Evolutionary conservation across 2,888 invertebrate species (phyloP).

Genomic region (Pterostichus niger): DNA sequence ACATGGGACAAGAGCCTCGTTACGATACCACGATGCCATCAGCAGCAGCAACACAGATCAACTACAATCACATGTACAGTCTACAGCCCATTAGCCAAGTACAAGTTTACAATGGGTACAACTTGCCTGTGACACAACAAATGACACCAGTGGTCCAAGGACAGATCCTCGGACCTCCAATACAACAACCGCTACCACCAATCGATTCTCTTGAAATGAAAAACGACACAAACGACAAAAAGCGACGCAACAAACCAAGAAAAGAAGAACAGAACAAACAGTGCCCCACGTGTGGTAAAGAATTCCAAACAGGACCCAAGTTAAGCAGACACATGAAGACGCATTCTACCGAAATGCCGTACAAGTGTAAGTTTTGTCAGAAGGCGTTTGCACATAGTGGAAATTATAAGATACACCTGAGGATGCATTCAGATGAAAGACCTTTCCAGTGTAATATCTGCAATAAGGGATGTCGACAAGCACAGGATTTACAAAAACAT

Average conservation of each 20-base stretch:
- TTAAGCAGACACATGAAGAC: slow-evolving; percentile 76
- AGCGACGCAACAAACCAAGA: slow-evolving; percentile 47
- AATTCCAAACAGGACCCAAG: slow-evolving; percentile 75
- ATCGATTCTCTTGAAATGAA: slow-evolving; percentile 55
- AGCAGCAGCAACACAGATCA: slow-evolving; percentile 71
- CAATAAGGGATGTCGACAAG: slow-evolving; percentile 76
- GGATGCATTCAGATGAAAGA: slow-evolving; percentile 74
- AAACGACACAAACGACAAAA: slow-evolving; percentile 37
- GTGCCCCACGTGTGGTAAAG: slow-evolving; percentile 75
- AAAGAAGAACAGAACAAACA: slow-evolving; percentile 72
- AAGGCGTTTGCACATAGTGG: slow-evolving; percentile 77
- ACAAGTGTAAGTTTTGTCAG: slow-evolving; percentile 76
- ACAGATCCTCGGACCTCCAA: slow-evolving; percentile 67
- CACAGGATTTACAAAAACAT: slow-evolving; percentile 78
- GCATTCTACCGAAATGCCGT: slow-evolving; percentile 76
- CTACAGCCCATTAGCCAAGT: slow-evolving; percentile 73
- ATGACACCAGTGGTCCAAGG: slow-evolving; percentile 68
- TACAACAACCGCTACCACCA: slow-evolving; percentile 69
- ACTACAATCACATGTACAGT: slow-evolving; percentile 73
- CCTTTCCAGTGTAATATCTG: slow-evolving; percentile 75
- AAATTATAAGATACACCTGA: slow-evolving; percentile 76
- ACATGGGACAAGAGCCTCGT: slow-evolving; percentile 71
- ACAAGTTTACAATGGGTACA: slow-evolving; percentile 74
- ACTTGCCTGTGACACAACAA: slow-evolving; percentile 72
- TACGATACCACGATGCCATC: slow-evolving; percentile 71